Percentiles rank a stretch among this genome's conserved stretches.
phyloP scores from a whole-genome alignment of 2,113 vertebrate species.

The Polypterus senegalus region DNA sequence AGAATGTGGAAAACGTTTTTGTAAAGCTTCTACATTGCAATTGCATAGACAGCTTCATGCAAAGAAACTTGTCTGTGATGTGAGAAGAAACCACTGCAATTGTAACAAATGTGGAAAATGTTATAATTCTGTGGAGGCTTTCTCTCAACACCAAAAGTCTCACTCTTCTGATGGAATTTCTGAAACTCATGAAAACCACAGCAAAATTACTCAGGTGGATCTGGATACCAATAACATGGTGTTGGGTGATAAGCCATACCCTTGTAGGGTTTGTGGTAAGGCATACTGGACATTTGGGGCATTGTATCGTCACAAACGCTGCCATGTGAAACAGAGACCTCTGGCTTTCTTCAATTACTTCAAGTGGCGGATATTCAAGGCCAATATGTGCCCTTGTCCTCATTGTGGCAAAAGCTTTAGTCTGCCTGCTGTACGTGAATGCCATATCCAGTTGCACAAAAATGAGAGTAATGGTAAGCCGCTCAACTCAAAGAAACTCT shows the following conservation, averaged over 20 bases:
- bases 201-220: too few species aligned
- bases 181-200: too few species aligned
- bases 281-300: constrained; percentile 60
- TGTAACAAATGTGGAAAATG: constrained; percentile 40
- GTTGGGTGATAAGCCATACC: constrained; percentile 51
- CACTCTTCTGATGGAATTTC: constrained; percentile 23
- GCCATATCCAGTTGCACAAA: constrained; percentile 44
- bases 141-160: constrained; percentile 38
- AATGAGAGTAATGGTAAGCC: too few species aligned
- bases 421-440: constrained; percentile 38
- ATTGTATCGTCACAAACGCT: neutral
- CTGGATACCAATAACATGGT: constrained; percentile 15
- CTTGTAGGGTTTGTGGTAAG: constrained; percentile 53
- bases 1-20: constrained; percentile 42
- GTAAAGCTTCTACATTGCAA: constrained; percentile 40
- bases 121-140: constrained; percentile 32
- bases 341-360: neutral
- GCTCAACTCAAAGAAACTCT: constrained; percentile 21
- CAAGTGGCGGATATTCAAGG: neutral
- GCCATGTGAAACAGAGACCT: neutral
- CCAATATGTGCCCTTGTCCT: constrained; percentile 22
- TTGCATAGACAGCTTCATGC: constrained; percentile 43
- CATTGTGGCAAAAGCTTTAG: constrained; percentile 46
- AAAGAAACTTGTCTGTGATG: too few species aligned
- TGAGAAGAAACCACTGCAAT: constrained; percentile 29